Percentiles rank a stretch among this genome's conserved stretches.
These are phyloP conservation scores for Polyergus mexicanus DNA, from an alignment of 1,140 invertebrate genomes.

Conservation along the genomic window DNA sequence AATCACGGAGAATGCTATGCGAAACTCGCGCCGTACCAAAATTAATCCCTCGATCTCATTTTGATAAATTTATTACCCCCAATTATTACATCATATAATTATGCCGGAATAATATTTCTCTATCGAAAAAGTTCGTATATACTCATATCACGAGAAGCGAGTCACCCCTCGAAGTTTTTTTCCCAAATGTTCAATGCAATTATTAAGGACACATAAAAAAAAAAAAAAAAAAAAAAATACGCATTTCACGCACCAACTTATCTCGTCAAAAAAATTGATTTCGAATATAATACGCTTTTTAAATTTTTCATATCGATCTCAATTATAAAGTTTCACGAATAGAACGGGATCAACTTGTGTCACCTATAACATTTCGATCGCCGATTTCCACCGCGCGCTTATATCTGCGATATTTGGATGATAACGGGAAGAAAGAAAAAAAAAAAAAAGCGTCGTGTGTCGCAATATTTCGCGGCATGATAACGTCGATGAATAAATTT, in stretches of 20 bases:
- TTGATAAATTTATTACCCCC: background rate
- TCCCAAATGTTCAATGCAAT: too few relatives aligned
- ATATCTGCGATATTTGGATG: background rate
- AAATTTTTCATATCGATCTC: too few relatives aligned
- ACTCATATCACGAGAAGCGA: too few relatives aligned
- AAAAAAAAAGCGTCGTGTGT: background rate
- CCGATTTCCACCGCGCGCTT: background rate
- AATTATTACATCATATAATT: constrained; percentile 15
- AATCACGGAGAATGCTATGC: constrained; percentile 37
- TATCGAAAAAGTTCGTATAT: background rate
- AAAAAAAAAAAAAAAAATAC: too few relatives aligned
- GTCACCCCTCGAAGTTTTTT: too few relatives aligned
- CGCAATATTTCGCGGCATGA: background rate
- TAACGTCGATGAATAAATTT: background rate
- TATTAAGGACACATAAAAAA: background rate
- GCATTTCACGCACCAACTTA: background rate
- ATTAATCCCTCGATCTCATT: constrained; percentile 17
- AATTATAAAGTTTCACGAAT: background rate
- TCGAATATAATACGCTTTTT: background rate
- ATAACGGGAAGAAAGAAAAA: background rate
- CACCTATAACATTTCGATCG: background rate
- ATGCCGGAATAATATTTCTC: background rate
- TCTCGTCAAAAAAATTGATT: background rate
- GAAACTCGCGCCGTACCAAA: constrained; percentile 34
- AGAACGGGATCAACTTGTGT: background rate